These are phyloP conservation scores for Parauchenoglanis ngamensis DNA, from an alignment of 2,797 vertebrate species.

Conservation along the genomic window DNA sequence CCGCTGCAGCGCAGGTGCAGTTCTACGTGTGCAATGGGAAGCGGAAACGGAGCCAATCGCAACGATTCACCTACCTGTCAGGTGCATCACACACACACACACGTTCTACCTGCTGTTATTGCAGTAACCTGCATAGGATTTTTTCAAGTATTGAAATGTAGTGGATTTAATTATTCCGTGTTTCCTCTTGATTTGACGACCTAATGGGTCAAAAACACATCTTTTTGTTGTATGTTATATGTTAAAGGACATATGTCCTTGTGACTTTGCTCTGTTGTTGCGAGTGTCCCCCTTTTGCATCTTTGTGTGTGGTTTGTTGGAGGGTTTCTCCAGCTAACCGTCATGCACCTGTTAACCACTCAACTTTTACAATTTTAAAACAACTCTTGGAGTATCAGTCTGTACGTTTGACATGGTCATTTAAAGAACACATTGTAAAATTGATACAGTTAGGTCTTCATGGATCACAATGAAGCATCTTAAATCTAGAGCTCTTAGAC, in stretches of 20 bases:
- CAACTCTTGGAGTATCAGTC: background rate
- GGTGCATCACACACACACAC: constrained; percentile 71
- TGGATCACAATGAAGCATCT: background rate
- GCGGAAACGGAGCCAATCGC: constrained; percentile 97
- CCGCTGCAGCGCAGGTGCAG: constrained; percentile 92
- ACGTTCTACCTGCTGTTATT: background rate
- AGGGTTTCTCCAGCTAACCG: constrained; percentile 63
- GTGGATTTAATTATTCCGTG: background rate
- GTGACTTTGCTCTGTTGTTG: constrained; percentile 52
- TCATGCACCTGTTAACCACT: constrained; percentile 71
- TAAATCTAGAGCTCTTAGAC: background rate
- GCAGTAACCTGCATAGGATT: background rate
- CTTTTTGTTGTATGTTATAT: background rate
- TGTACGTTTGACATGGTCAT: too few species aligned
- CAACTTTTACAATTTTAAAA: constrained; percentile 37
- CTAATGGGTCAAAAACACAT: background rate
- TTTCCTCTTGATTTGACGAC: background rate
- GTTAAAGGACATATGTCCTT: background rate
- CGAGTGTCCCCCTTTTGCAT: constrained; percentile 54
- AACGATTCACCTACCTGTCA: constrained; percentile 96
- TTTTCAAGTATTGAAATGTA: background rate
- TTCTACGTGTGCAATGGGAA: constrained; percentile 99
- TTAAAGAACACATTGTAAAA: background rate
- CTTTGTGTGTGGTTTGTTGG: constrained; percentile 69
- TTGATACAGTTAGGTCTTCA: background rate